Conservation (phyloP, 2,888 invertebrate species). For the Alloscopus bannaensis region DNA sequence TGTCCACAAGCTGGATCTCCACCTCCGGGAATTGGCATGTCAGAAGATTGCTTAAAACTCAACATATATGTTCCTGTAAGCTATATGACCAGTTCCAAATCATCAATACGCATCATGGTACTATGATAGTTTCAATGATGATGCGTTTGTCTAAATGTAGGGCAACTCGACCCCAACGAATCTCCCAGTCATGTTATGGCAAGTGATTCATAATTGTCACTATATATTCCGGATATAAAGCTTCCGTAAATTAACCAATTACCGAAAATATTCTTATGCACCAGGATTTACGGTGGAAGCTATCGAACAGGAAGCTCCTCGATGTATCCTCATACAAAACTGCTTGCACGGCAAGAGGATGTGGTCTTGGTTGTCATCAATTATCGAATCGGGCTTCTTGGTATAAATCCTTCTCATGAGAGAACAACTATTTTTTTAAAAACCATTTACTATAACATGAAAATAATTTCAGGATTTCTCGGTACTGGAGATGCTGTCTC, state of each 20-base stretch:
- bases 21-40: constrained; percentile 7
- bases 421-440: neutral
- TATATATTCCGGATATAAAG: too few species aligned
- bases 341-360: constrained; percentile 14
- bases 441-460: neutral
- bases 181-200: constrained; percentile 32
- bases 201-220: too few species aligned
- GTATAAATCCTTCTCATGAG: neutral
- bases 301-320: constrained; percentile 4
- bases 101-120: neutral
- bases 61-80: constrained; percentile 23
- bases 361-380: constrained; percentile 31
- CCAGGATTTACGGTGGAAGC: constrained; percentile 25
- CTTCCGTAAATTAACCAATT: neutral
- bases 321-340: constrained; percentile 9
- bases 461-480: constrained; percentile 45
- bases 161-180: neutral
- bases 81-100: neutral
- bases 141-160: neutral
- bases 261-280: constrained; percentile 5
- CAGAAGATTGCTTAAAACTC: constrained; percentile 25
- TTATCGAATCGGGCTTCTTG: constrained; percentile 20
- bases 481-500: constrained; percentile 50
- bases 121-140: neutral
- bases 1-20: constrained; percentile 19